Evolutionary conservation across 2,113 vertebrate genomes (phyloP), one percentile per base, ranked within the genome.

Genomic region (Campylorhamphus procurvoides): DNA sequence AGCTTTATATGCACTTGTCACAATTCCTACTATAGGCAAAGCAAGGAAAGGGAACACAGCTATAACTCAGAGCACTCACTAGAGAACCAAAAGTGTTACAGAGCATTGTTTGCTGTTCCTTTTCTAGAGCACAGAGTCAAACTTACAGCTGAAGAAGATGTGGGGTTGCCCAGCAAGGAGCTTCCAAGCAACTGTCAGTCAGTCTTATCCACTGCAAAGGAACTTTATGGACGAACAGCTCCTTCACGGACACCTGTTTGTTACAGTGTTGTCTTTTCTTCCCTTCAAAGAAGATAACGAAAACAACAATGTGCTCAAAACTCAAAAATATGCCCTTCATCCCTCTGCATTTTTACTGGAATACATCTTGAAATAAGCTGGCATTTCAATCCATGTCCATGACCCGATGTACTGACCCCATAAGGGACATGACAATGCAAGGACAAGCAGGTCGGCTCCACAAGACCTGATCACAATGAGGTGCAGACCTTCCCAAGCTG

Each of bases 71-170:
- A 7, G 0, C 4, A 46, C 37, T n/a, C 58, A 60, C 44, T n/a
- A 24, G 29, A 37, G 47, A 74, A 28, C 31, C 52, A 79, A 68
- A 73, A 40, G 53, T 71, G 31, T 40, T 64, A 31, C 13, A 64
- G 10, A 86, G 31, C 9, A 56, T 47, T 50, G 9, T 52, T 44
- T 78, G 35, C 77, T 74, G 31, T 14, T 28, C 60, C 17, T 92
- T 87, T 82, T 78, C 81, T 44, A 79, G 46, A 40, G 49, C 72
- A 90, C 14, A 71, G 37, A 33, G 85, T 56, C 53, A 88, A 53
- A 98, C 98, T 98, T 98, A 99, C 97, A 99, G 94, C 94, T 98
- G 98, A 40, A 99, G 98, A 89, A 99, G 95, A 90, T 98, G 98
- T 35, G 98, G 98, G 6, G 98, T 99, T 75, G 98, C 98, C 97